Conservation (phyloP, 1,140 invertebrate species). For the Papilio polytes region DNA sequence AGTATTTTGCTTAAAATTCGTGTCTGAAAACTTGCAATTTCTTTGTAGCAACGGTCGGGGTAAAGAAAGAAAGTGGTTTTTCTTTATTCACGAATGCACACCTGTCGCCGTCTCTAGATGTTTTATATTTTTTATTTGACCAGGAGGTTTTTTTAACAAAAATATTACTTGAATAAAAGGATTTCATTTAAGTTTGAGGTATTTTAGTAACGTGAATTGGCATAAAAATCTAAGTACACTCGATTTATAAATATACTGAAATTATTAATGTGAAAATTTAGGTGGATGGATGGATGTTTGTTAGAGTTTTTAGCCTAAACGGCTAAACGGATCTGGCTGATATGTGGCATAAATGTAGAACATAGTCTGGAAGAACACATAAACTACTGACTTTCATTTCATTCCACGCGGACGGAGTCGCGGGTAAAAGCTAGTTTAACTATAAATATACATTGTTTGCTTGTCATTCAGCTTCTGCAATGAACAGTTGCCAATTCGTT, state of each 20-base stretch:
- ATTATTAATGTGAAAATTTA: too few species aligned
- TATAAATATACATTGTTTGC: neutral
- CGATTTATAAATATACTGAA: too few species aligned
- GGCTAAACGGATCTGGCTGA: too few species aligned
- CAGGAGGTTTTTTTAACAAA: neutral
- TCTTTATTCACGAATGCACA: slow-evolving; percentile 29
- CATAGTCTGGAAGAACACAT: too few species aligned
- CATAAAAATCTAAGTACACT: too few species aligned
- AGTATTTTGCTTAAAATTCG: slow-evolving; percentile 4
- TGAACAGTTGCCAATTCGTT: neutral
- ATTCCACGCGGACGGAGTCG: too few species aligned
- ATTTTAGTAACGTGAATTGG: neutral
- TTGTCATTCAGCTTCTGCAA: neutral
- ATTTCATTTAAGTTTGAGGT: neutral
- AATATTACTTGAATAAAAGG: neutral
- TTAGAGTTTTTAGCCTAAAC: too few species aligned
- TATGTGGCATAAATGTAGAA: too few species aligned
- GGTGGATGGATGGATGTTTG: too few species aligned
- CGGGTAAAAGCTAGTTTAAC: too few species aligned
- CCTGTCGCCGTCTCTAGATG: slow-evolving; percentile 21
- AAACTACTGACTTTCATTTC: too few species aligned
- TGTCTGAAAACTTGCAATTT: slow-evolving; percentile 3
- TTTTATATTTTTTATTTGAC: slow-evolving; percentile 6
- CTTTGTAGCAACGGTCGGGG: neutral
- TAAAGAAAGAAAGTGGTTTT: slow-evolving; percentile 31